A percentile compares a stretch with the other conserved stretches of the same genome.
These are phyloP conservation scores for Eulacestoma nigropectus DNA, from an alignment of 2,113 vertebrate species.

Conservation along the genomic window DNA sequence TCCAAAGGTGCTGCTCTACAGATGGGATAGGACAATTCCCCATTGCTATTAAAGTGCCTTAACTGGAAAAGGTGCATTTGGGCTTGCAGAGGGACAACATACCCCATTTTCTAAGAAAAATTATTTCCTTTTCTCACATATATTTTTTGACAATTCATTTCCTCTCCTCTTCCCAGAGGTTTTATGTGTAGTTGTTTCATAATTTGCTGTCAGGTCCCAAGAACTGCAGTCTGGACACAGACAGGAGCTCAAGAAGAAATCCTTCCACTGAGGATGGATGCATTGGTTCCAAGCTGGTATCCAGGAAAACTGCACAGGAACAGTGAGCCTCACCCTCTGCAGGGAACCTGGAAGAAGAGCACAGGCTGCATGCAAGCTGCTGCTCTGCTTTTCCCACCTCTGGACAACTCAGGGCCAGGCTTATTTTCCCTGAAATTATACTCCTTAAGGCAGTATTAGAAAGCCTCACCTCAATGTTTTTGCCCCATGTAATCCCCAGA, in stretches of 20 bases:
- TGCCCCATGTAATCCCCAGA: not conserved
- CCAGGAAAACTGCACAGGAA: not conserved
- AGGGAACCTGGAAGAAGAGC: not conserved
- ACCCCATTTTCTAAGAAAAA: not conserved
- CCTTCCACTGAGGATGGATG: not conserved
- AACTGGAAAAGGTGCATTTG: not conserved
- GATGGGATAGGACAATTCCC: slow-evolving; percentile 36
- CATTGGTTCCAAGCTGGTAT: rapidly evolving
- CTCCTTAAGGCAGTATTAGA: not conserved
- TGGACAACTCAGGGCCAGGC: not conserved
- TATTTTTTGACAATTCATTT: not conserved
- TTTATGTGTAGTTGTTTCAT: not conserved
- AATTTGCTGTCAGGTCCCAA: not conserved
- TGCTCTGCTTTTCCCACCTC: not conserved
- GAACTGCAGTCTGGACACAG: not conserved
- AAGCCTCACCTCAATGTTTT: not conserved
- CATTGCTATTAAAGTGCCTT: slow-evolving; percentile 46
- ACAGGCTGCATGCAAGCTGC: not conserved
- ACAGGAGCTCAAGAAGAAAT: not conserved
- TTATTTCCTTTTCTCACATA: not conserved
- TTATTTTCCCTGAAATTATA: not conserved
- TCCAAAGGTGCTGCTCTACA: slow-evolving; percentile 35
- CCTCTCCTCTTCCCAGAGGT: not conserved
- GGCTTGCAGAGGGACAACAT: slow-evolving; percentile 1
- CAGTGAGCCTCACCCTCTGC: not conserved